Base-by-base conservation (phyloP, 2,888 invertebrate genomes). In the Allolobophora icterica region DNA sequence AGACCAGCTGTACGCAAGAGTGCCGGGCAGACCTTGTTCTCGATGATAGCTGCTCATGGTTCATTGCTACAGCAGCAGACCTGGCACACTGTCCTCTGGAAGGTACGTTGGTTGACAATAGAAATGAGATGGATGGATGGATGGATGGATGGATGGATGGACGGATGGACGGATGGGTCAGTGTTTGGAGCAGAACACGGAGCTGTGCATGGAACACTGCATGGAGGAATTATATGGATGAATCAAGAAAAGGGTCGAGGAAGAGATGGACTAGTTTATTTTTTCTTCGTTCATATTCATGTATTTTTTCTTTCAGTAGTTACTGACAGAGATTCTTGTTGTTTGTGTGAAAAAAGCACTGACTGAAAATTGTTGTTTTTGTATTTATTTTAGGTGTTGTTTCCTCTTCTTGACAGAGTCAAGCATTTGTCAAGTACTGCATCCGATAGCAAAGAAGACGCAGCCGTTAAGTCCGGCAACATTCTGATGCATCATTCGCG, bases 401-500 rank as follows among this genome's bases (percentile, higher is more conserved):
- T 99, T 95, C 99, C 99, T 0, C 96, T 99, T 94, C 95, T 99
- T 92, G 98, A 99, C 94, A 97, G 98, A 96, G 99, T 99, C 0
- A 96, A 97, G 94, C 96, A 95, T 91, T 94, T 96, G 84, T 96
- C 96, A 84, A 96, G 95, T 91, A 95, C 95, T 38, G 96, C 96
- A 11, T 96, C 96, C 89, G 96, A 95, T 92, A 94, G 93, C 40
- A 94, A 94, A 90, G 94, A 94, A 91, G 91, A 92, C 40, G 94
- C 94, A 91, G 45, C 45, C 35, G 90, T 34, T 84, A 98, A 97
- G 92, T 89, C 89, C n/a, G 91, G 92, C 24, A 98, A 98, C 94
- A 98, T 99, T 93, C 96, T 99, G 13, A 99, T 99, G 94, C 99
- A 99, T 95, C 99, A 99, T 96, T 98, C 99, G 0, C 96, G 99